phyloP scores from a whole-genome alignment of 2,797 vertebrate species.

The Eidolon dupreanum region DNA sequence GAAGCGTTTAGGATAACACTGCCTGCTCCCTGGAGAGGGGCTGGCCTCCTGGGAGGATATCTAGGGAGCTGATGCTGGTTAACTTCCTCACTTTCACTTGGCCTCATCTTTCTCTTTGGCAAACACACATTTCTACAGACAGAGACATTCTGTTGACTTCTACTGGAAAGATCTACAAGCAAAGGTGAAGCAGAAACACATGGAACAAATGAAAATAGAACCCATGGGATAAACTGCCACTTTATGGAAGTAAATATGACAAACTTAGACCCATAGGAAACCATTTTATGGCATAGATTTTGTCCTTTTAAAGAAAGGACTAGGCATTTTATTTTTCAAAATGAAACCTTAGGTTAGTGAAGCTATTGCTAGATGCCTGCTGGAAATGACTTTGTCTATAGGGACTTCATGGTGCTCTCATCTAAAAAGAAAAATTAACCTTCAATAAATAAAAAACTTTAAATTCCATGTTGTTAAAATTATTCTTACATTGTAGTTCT shows the following conservation, averaged over 20 bases:
- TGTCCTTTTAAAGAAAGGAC: conserved; percentile 65
- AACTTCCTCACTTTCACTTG: background rate
- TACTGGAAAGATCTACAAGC: conserved; percentile 11
- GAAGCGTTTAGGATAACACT: background rate
- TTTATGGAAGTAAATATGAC: conserved; percentile 67
- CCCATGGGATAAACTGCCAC: conserved; percentile 44
- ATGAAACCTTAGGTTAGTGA: conserved; percentile 70
- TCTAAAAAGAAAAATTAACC: conserved; percentile 78
- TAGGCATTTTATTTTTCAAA: conserved; percentile 75
- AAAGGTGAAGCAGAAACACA: background rate
- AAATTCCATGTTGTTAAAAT: conserved; percentile 72
- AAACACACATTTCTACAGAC: background rate
- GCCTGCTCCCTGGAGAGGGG: background rate
- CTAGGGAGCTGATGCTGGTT: no score
- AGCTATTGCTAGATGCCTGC: conserved; percentile 46
- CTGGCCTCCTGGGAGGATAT: background rate
- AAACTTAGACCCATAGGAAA: conserved; percentile 64
- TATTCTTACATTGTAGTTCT: conserved; percentile 72
- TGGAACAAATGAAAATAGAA: conserved; percentile 39
- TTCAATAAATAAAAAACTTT: conserved; percentile 73
- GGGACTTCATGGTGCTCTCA: conserved; percentile 46
- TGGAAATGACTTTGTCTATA: conserved; percentile 50
- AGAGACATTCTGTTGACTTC: conserved; percentile 18
- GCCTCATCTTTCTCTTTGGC: background rate
- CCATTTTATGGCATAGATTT: conserved; percentile 52